Percentiles rank a stretch among this genome's conserved stretches.
These are phyloP conservation scores for Crypturellus undulatus DNA, from an alignment of 2,113 vertebrate species.

Conservation along the genomic window DNA sequence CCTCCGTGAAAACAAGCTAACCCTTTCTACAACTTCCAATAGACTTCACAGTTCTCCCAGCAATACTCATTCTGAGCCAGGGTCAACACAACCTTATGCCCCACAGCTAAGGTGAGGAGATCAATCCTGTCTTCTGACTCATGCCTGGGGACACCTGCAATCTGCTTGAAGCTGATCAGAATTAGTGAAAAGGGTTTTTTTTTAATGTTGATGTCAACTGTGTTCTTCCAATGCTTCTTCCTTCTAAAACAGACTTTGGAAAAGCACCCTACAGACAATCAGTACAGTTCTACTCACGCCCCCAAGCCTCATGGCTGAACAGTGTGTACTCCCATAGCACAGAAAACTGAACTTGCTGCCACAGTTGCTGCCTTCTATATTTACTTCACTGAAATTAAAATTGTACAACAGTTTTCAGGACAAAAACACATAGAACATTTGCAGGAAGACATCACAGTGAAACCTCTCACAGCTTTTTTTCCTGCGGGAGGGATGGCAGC, in stretches of 20 bases:
- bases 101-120: background rate
- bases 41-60: background rate
- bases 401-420: conserved; percentile 25
- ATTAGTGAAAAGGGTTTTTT: background rate
- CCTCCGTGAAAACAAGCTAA: background rate
- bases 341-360: conserved; percentile 18
- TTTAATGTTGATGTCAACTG: background rate
- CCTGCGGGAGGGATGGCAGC: background rate
- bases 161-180: background rate
- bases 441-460: background rate
- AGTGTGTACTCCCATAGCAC: background rate
- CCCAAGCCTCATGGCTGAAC: background rate
- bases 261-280: background rate
- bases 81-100: background rate
- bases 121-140: background rate
- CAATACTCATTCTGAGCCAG: background rate
- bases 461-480: background rate
- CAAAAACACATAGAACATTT: background rate
- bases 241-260: background rate
- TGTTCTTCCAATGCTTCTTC: background rate
- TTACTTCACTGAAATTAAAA: conserved; percentile 33
- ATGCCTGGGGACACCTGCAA: background rate
- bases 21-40: background rate
- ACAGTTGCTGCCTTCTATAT: conserved; percentile 1
- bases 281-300: accelerated